phyloP scores from a whole-genome alignment of 1,140 invertebrate genomes.

The Agraylea sexmaculata region DNA sequence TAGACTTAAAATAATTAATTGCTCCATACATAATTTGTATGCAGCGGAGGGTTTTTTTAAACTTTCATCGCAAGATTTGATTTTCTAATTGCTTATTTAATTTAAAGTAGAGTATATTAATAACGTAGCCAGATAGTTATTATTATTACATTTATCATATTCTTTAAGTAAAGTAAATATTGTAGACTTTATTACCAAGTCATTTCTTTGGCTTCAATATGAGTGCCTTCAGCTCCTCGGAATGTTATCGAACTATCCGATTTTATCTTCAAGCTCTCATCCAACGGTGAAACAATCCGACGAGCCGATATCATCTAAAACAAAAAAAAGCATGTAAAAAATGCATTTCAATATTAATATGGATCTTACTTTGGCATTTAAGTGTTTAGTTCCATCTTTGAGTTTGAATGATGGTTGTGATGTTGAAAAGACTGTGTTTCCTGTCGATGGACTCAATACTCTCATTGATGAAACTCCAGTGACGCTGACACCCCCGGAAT shows the following conservation, averaged over 20 bases:
- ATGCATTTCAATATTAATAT: slow-evolving; percentile 3
- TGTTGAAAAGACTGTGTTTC: slow-evolving; percentile 61
- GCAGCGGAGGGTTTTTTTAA: too few species aligned
- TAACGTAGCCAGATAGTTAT: too few species aligned
- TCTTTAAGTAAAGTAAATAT: too few species aligned
- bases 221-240: slow-evolving; percentile 54
- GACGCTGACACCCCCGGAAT: slow-evolving; percentile 15
- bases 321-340: slow-evolving; percentile 9
- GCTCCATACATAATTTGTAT: too few species aligned
- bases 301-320: slow-evolving; percentile 52
- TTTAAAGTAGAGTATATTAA: too few species aligned
- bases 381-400: slow-evolving; percentile 51
- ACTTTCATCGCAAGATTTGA: too few species aligned
- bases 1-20: too few species aligned
- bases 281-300: slow-evolving; percentile 59
- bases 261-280: slow-evolving; percentile 52
- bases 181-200: too few species aligned
- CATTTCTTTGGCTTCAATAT: slow-evolving; percentile 35
- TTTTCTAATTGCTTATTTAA: too few species aligned
- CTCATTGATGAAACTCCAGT: slow-evolving; percentile 8
- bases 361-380: slow-evolving; percentile 46
- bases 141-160: too few species aligned
- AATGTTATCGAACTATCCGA: slow-evolving; percentile 46
- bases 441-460: slow-evolving; percentile 50
- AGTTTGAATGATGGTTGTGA: slow-evolving; percentile 58